Conservation (phyloP, 1,140 invertebrate genomes). For the Ooceraea biroi region DNA sequence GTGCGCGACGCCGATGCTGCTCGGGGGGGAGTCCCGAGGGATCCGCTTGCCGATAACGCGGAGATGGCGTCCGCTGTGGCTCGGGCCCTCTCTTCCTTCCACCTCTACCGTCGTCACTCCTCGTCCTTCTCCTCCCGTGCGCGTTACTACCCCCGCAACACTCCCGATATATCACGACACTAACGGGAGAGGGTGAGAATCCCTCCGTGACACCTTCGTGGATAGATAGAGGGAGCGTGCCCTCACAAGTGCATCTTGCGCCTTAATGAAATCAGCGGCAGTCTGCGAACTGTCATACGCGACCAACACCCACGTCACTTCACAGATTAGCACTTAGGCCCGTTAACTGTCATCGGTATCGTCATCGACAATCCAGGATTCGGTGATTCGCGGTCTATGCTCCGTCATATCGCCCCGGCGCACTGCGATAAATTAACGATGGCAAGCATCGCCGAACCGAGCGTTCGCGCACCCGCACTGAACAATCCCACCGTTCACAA, state of each 20-base stretch:
- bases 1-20: slow-evolving; percentile 81
- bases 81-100: slow-evolving; percentile 68
- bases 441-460: slow-evolving; percentile 21
- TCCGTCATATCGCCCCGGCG: slow-evolving; percentile 28
- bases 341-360: slow-evolving; percentile 34
- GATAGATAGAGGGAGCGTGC: slow-evolving; percentile 22
- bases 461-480: slow-evolving; percentile 63
- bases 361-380: slow-evolving; percentile 21
- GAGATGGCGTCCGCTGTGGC: slow-evolving; percentile 81
- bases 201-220: slow-evolving; percentile 43
- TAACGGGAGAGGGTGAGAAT: slow-evolving; percentile 30
- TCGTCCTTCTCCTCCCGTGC: slow-evolving; percentile 54
- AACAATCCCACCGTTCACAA: slow-evolving; percentile 50
- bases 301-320: slow-evolving; percentile 63
- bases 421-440: slow-evolving; percentile 31
- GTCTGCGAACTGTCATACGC: slow-evolving; percentile 48
- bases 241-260: slow-evolving; percentile 63
- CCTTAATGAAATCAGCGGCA: slow-evolving; percentile 1
- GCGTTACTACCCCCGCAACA: slow-evolving; percentile 32
- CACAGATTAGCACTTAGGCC: slow-evolving; percentile 63
- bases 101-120: slow-evolving; percentile 59
- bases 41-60: slow-evolving; percentile 80
- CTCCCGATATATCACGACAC: slow-evolving; percentile 49
- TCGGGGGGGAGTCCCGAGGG: slow-evolving; percentile 80
- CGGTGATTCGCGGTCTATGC: slow-evolving; percentile 8